These are phyloP conservation scores for Leptinotarsa defecta DNA, from an alignment of 1,140 invertebrate genomes.

Conservation along the genomic window DNA sequence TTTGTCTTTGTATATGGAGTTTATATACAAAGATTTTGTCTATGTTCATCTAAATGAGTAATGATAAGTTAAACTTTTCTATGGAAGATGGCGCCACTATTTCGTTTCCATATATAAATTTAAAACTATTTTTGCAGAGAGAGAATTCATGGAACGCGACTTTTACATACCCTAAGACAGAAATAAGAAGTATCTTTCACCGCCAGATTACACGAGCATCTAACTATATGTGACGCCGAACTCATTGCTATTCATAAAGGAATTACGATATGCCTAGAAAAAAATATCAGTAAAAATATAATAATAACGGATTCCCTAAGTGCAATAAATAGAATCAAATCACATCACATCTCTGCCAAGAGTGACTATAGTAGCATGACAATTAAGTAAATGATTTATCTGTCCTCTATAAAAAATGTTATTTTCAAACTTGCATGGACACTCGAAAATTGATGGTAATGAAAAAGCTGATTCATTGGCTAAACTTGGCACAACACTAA, in stretches of 20 bases:
- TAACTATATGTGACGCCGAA: background rate
- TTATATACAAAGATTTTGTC: too few relatives aligned
- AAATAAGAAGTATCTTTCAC: background rate
- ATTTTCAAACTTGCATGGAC: conserved; percentile 4
- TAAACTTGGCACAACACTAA: background rate
- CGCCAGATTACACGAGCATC: background rate
- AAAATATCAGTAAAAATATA: background rate
- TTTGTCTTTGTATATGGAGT: too few relatives aligned
- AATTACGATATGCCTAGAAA: background rate
- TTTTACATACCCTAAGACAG: too few relatives aligned
- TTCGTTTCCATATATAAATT: too few relatives aligned
- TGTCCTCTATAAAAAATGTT: background rate
- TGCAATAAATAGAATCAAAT: background rate
- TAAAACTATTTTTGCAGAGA: too few relatives aligned
- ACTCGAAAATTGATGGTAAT: background rate
- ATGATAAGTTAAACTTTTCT: too few relatives aligned
- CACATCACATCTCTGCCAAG: background rate
- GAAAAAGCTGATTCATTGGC: conserved; percentile 2
- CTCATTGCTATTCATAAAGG: background rate
- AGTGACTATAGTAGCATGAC: background rate
- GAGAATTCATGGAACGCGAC: too few relatives aligned
- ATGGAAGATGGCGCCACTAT: too few relatives aligned
- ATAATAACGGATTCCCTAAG: background rate
- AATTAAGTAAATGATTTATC: background rate
- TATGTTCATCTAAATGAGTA: too few relatives aligned